These are phyloP conservation scores for Mus caroli DNA, from an alignment of 2,797 vertebrate species.

Conservation along the genomic window DNA sequence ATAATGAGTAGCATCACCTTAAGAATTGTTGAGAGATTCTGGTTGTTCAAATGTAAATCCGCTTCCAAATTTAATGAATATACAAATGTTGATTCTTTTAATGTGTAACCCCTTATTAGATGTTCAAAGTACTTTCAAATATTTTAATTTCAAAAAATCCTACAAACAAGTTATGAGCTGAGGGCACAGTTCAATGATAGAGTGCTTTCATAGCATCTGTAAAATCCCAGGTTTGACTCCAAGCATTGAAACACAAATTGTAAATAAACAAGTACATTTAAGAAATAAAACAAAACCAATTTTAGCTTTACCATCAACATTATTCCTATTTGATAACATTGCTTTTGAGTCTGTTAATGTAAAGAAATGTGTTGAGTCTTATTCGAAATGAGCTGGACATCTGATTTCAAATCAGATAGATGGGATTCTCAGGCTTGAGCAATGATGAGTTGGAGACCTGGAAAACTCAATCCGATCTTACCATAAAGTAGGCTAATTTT, in stretches of 20 bases:
- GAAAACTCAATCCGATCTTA: neutral
- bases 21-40: constrained; percentile 7
- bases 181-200: neutral
- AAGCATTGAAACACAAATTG: neutral
- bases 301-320: constrained; percentile 36
- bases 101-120: constrained; percentile 23
- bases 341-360: neutral
- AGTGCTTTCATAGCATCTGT: neutral
- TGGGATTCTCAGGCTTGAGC: neutral
- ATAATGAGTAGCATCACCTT: constrained; percentile 55
- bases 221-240: neutral
- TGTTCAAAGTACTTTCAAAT: neutral
- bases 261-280: neutral
- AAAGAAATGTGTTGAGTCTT: neutral
- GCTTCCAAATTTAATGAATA: constrained; percentile 37
- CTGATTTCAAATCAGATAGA: neutral
- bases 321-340: neutral
- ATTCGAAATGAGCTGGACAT: constrained; percentile 6
- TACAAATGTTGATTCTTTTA: constrained; percentile 17
- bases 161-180: neutral
- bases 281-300: constrained; percentile 22
- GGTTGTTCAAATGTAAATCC: constrained; percentile 38
- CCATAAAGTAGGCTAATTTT: neutral
- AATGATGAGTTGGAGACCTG: neutral
- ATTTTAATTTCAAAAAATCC: constrained; percentile 35